A percentile compares a stretch with the other conserved stretches of the same genome.
phyloP scores from a whole-genome alignment of 2,113 vertebrate species.

The Chloroceryle aenea region DNA sequence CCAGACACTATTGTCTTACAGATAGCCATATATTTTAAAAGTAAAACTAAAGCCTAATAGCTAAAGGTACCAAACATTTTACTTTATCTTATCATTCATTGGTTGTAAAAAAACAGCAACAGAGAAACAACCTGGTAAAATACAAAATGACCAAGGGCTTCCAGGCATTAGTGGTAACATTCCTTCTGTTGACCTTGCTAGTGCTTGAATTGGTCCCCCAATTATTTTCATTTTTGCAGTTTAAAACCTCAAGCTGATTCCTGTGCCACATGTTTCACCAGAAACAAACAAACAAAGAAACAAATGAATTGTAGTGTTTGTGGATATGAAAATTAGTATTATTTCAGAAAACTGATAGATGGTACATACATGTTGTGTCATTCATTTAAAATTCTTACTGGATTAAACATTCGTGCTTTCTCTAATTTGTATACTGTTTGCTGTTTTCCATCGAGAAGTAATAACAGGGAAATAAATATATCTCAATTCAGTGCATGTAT shows the following conservation, averaged over 20 bases:
- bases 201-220: not conserved
- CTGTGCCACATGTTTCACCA: not conserved
- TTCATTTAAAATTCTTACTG: not conserved
- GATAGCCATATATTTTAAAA: not conserved
- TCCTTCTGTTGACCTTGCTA: not conserved
- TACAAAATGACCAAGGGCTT: not conserved
- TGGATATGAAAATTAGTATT: not conserved
- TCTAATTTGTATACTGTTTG: not conserved
- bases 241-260: not conserved
- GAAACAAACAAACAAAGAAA: not conserved
- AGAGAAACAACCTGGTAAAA: not conserved
- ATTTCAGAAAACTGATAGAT: not conserved
- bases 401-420: not conserved
- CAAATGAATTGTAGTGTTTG: not conserved
- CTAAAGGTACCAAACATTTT: not conserved
- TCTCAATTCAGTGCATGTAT: not conserved
- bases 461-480: conserved; percentile 19
- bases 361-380: not conserved
- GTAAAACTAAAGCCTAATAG: not conserved
- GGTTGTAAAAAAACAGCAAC: not conserved
- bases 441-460: not conserved
- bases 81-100: not conserved
- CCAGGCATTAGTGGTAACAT: not conserved
- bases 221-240: not conserved
- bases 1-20: not conserved